Evolutionary conservation across 2,888 invertebrate species (phyloP).

Genomic region (Azorinus chamasolen): DNA sequence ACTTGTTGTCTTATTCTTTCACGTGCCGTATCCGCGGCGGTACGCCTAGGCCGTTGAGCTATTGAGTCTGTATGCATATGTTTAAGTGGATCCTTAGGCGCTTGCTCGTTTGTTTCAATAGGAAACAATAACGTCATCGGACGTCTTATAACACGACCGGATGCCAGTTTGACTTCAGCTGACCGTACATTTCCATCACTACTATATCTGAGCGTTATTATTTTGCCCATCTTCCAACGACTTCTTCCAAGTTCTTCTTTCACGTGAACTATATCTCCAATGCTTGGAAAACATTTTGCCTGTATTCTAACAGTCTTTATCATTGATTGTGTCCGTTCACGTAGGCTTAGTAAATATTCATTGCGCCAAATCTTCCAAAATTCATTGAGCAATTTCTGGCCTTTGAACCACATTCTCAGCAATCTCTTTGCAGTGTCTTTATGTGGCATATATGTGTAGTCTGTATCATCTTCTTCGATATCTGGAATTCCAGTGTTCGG

Average conservation of each 20-base stretch:
- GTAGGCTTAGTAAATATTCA: slow-evolving; percentile 4
- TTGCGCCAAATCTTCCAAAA: slow-evolving; percentile 9
- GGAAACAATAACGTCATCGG: background rate
- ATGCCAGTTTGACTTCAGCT: slow-evolving; percentile 5
- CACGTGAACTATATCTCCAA: background rate
- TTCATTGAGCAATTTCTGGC: background rate
- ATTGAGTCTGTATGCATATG: too few species aligned
- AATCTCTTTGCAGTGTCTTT: background rate
- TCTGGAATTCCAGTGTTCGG: background rate
- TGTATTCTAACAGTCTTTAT: slow-evolving; percentile 2
- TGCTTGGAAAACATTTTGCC: background rate
- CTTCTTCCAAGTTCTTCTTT: slow-evolving; percentile 2
- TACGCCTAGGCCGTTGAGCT: too few species aligned
- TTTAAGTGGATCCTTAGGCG: too few species aligned
- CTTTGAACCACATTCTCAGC: background rate
- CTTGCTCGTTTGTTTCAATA: background rate
- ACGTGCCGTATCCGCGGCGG: too few species aligned
- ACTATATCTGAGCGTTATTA: background rate
- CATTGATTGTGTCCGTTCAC: slow-evolving; percentile 3
- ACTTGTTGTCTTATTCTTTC: too few species aligned
- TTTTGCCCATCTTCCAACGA: background rate
- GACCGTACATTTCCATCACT: slow-evolving; percentile 7
- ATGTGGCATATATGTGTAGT: background rate
- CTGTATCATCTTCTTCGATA: background rate
- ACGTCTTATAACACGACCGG: slow-evolving; percentile 1